A percentile compares a stretch with the other conserved stretches of the same genome.
Evolutionary conservation across 2,797 vertebrate genomes (phyloP).

Genomic region (Alosa sapidissima): DNA sequence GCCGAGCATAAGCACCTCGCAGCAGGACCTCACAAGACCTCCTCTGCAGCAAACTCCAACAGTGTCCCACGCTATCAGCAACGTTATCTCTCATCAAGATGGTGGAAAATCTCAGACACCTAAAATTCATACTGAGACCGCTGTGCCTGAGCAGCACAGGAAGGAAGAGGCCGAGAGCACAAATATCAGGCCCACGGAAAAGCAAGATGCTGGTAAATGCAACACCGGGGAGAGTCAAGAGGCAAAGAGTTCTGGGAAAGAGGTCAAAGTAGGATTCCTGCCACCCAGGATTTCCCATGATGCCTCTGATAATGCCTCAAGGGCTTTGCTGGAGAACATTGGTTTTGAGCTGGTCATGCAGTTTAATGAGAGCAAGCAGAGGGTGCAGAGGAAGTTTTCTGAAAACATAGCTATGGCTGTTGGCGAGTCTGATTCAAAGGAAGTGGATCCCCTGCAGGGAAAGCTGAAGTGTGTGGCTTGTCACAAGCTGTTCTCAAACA

Average conservation of each 20-base stretch:
- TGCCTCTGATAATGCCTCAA: conserved; percentile 87
- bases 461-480: conserved; percentile 89
- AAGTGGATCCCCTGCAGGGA: conserved; percentile 49
- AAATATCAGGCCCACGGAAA: conserved; percentile 73
- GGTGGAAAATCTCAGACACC: conserved; percentile 74
- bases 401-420: conserved; percentile 54
- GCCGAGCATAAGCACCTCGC: background rate
- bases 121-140: conserved; percentile 63
- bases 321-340: conserved; percentile 94
- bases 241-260: conserved; percentile 34
- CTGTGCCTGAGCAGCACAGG: conserved; percentile 75
- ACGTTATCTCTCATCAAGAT: conserved; percentile 60
- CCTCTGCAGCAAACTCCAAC: conserved; percentile 64
- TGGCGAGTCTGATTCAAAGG: conserved; percentile 36
- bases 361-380: conserved; percentile 95
- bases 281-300: conserved; percentile 93
- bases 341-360: conserved; percentile 97
- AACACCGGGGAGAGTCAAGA: conserved; percentile 51
- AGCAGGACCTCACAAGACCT: conserved; percentile 28
- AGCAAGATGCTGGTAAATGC: conserved; percentile 61
- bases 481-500: conserved; percentile 93
- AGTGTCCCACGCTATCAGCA: conserved; percentile 65
- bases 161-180: conserved; percentile 64
- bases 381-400: conserved; percentile 84
- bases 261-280: conserved; percentile 67